Base-by-base conservation (phyloP, 2,113 vertebrate genomes). In the Orycteropus afer region DNA sequence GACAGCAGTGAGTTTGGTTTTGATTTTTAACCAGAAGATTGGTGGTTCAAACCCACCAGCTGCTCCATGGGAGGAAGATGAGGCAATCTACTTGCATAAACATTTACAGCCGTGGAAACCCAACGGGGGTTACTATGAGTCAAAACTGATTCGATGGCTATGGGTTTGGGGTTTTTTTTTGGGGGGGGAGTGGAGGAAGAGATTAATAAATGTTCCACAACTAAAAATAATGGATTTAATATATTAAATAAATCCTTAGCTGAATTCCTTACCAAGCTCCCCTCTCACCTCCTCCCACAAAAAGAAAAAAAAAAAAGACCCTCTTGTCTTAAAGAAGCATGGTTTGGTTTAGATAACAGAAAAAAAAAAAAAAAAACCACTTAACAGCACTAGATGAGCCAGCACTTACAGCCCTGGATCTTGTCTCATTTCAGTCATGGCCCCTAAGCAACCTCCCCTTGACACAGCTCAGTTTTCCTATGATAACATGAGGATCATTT, bases 121-220 rank as follows among this genome's bases (percentile, higher is more conserved):
- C n/a, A n/a, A n/a, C n/a, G n/a, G n/a, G n/a, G n/a, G n/a, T n/a
- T n/a, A n/a, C n/a, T n/a, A n/a, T n/a, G n/a, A n/a, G n/a, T n/a
- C n/a, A n/a, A n/a, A n/a, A n/a, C n/a, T n/a, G n/a, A n/a, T n/a
- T n/a, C n/a, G n/a, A n/a, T n/a, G n/a, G n/a, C n/a, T n/a, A n/a
- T n/a, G n/a, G n/a, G n/a, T n/a, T n/a, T n/a, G n/a, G n/a, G n/a
- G n/a, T n/a, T n/a, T n/a, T n/a, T n/a, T n/a, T n/a, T n/a, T n/a
- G n/a, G n/a, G n/a, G n/a, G n/a, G n/a, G n/a, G n/a, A n/a, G n/a
- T n/a, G n/a, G n/a, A n/a, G n/a, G n/a, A n/a, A n/a, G 18, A 85
- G 34, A 89, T 93, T 45, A 74, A 94, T 42, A 92, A 95, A 93
- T 93, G 15, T 78, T 92, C 81, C 88, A 20, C 34, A 90, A 95